Evolutionary conservation across 2,797 vertebrate genomes (phyloP).

Genomic region (Pyrrhura leucotis): DNA sequence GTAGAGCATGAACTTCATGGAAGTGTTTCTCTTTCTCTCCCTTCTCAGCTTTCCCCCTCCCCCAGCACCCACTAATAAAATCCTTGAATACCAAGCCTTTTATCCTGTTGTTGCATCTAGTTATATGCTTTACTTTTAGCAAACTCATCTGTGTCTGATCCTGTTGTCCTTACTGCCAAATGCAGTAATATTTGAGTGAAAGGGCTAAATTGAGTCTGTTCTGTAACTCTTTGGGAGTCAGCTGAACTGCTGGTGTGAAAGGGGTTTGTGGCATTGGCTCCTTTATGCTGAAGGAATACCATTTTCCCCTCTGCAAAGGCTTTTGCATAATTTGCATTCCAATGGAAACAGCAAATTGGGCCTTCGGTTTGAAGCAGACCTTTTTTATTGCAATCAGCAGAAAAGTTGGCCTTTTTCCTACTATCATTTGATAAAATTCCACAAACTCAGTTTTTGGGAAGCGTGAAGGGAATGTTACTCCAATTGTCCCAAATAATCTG

Average conservation of each 20-base stretch:
- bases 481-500: background rate
- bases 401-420: background rate
- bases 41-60: slow-evolving; percentile 58
- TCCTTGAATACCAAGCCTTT: slow-evolving; percentile 51
- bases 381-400: background rate
- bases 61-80: slow-evolving; percentile 39
- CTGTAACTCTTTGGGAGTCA: slow-evolving; percentile 4
- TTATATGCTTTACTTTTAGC: slow-evolving; percentile 56
- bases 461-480: background rate
- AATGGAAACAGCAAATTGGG: slow-evolving; percentile 27
- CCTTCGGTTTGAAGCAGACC: background rate
- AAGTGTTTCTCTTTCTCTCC: slow-evolving; percentile 63
- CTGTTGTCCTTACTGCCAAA: slow-evolving; percentile 23
- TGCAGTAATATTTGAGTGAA: background rate
- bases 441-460: background rate
- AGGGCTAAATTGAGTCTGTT: slow-evolving; percentile 22
- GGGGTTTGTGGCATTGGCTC: background rate
- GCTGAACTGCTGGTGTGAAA: background rate
- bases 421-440: background rate
- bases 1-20: slow-evolving; percentile 68
- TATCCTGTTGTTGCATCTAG: slow-evolving; percentile 64
- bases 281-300: slow-evolving; percentile 47
- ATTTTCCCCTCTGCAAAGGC: slow-evolving; percentile 34
- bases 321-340: slow-evolving; percentile 61
- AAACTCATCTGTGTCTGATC: slow-evolving; percentile 23